These are phyloP conservation scores for Nudaria mundana DNA, from an alignment of 2,888 invertebrate genomes.

Conservation along the genomic window DNA sequence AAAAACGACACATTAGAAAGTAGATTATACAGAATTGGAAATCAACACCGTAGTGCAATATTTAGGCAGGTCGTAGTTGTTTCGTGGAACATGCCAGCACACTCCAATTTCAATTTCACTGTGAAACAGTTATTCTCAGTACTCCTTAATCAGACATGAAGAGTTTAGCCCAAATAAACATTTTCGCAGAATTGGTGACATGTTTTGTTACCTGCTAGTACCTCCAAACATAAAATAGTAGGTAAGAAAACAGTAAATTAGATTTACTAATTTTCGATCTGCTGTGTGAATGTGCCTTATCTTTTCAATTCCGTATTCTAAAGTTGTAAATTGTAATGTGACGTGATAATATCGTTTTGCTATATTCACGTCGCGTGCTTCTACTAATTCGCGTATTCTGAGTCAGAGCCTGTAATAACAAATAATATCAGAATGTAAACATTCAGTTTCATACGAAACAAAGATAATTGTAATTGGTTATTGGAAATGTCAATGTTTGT, in stretches of 20 bases:
- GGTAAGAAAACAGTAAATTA: no score
- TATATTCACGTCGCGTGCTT: no score
- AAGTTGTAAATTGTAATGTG: no score
- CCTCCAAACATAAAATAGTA: no score
- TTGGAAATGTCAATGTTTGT: background rate
- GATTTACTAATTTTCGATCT: no score
- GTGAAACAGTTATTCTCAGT: conserved; percentile 57
- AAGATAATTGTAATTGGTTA: background rate
- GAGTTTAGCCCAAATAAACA: conserved; percentile 38
- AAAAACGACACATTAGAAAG: no score
- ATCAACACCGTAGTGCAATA: no score
- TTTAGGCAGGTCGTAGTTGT: conserved; percentile 44
- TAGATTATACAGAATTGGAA: no score
- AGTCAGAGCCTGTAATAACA: background rate
- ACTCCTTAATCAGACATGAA: conserved; percentile 50
- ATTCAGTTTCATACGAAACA: background rate
- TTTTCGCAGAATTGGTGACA: conserved; percentile 46
- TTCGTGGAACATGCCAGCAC: conserved; percentile 48
- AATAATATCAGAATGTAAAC: background rate
- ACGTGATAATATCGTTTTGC: no score
- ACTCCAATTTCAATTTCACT: conserved; percentile 58
- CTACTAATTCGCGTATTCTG: no score
- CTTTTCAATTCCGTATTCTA: no score
- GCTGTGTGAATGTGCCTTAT: no score
- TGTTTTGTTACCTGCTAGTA: conserved; percentile 25